A percentile compares a stretch with the other conserved stretches of the same genome.
Evolutionary conservation across 1,140 invertebrate species (phyloP).

Genomic region (Latrodectus geometricus): DNA sequence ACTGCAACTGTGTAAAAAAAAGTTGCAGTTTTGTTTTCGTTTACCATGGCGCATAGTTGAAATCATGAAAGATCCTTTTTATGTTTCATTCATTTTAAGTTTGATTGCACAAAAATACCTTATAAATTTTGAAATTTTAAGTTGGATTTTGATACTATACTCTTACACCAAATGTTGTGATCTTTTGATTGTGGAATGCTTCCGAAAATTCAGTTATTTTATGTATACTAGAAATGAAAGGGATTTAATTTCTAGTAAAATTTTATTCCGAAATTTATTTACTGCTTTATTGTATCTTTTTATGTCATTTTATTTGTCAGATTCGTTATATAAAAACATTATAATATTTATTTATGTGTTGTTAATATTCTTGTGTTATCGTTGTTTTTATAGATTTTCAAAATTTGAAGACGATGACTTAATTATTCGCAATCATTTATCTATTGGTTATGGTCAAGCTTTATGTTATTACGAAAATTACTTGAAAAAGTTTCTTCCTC

Average conservation of each 20-base stretch:
- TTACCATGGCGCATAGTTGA: too few relatives aligned
- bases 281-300: background rate
- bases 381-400: background rate
- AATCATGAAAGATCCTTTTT: too few relatives aligned
- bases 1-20: too few relatives aligned
- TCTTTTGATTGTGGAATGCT: too few relatives aligned
- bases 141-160: too few relatives aligned
- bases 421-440: background rate
- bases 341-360: background rate
- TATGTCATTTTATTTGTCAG: background rate
- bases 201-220: too few relatives aligned
- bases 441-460: conserved; percentile 21
- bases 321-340: background rate
- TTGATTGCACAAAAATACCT: too few relatives aligned
- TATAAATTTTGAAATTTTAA: too few relatives aligned
- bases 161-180: too few relatives aligned
- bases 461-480: conserved; percentile 37
- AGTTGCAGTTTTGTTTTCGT: too few relatives aligned
- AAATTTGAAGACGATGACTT: background rate
- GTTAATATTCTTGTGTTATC: background rate
- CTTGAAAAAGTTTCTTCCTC: background rate
- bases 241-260: background rate
- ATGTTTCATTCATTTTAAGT: too few relatives aligned
- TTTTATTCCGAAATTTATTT: background rate
- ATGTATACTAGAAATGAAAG: background rate